Conservation (phyloP, 2,797 vertebrate genomes). For the Hydrophis major region DNA sequence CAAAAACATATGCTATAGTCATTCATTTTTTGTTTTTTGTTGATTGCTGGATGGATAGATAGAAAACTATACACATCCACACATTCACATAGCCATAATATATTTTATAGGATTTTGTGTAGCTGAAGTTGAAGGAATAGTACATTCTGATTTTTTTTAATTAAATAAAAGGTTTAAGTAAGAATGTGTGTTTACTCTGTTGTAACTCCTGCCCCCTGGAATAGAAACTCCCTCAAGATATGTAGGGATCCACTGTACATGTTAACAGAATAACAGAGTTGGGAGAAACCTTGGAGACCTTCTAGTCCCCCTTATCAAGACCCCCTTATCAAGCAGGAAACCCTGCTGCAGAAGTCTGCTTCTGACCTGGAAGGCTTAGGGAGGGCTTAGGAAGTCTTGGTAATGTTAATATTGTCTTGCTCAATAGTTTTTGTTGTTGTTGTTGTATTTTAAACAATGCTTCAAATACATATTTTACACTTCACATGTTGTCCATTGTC, state of each 20-base stretch:
- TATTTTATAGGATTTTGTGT: neutral
- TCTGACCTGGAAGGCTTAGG: neutral
- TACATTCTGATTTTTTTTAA: neutral
- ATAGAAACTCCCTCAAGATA: neutral
- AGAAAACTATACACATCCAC: neutral
- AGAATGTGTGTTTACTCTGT: neutral
- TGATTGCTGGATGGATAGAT: neutral
- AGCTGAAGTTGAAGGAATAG: slow-evolving; percentile 10
- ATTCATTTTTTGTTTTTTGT: slow-evolving; percentile 38
- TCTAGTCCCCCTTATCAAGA: neutral
- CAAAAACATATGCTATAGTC: neutral
- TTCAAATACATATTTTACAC: neutral
- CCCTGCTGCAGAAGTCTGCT: neutral
- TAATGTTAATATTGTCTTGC: neutral
- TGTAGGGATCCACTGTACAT: neutral
- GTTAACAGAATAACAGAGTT: neutral
- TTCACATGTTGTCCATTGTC: neutral
- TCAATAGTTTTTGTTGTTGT: neutral
- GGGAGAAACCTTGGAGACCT: neutral
- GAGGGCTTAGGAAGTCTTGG: neutral
- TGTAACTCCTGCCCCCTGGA: neutral
- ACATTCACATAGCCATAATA: neutral
- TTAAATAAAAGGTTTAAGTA: neutral
- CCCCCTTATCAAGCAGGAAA: neutral
- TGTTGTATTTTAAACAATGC: neutral